A percentile compares a stretch with the other conserved stretches of the same genome.
phyloP scores from a whole-genome alignment of 2,888 invertebrate genomes.

The Euzetes globulus region DNA sequence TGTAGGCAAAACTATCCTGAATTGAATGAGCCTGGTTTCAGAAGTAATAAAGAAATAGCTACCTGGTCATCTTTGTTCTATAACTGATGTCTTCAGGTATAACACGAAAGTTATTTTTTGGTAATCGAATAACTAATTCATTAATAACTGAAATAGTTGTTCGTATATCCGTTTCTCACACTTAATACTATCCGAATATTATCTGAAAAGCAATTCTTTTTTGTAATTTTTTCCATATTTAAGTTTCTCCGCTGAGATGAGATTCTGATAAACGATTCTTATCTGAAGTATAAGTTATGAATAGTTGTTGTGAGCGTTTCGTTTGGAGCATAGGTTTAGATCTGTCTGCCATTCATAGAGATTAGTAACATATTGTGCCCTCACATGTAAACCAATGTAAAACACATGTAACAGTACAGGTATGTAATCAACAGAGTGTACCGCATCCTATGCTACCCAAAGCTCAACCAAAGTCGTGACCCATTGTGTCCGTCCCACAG shows the following conservation, averaged over 20 bases:
- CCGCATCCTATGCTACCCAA: slow-evolving; percentile 15
- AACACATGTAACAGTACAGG: not conserved
- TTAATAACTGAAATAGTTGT: not conserved
- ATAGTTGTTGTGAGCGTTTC: not conserved
- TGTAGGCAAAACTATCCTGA: too few species aligned
- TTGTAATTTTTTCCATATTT: not conserved
- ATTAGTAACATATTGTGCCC: slow-evolving; percentile 17
- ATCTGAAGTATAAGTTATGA: not conserved
- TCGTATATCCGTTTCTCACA: not conserved
- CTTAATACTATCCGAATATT: not conserved
- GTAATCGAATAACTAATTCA: too few species aligned
- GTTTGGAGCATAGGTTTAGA: not conserved
- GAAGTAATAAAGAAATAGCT: too few species aligned
- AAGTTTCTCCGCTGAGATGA: not conserved
- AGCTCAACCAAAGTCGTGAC: slow-evolving; percentile 30
- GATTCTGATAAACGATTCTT: not conserved
- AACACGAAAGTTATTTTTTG: too few species aligned
- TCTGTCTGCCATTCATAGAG: not conserved
- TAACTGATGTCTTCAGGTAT: not conserved
- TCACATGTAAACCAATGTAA: slow-evolving; percentile 4
- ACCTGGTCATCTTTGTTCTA: too few species aligned
- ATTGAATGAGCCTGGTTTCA: too few species aligned
- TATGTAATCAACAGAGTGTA: slow-evolving; percentile 25
- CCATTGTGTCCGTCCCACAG: slow-evolving; percentile 29
- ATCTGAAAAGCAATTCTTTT: not conserved